Base-by-base conservation (phyloP, 2,888 invertebrate species). In the Torymus tubicola region DNA sequence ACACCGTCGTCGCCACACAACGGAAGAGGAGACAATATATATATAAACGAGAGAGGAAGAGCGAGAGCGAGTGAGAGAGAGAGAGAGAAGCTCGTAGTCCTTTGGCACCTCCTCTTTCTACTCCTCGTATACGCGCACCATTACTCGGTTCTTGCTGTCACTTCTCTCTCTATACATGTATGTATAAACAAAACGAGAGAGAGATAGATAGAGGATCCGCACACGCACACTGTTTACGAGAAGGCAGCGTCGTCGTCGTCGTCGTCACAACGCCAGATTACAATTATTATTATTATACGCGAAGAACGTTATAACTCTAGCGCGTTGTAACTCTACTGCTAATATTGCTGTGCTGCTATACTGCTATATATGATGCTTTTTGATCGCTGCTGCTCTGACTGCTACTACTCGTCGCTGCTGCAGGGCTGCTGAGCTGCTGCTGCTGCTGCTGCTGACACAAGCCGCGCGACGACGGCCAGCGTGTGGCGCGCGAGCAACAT, bases 251-350 rank as follows among this genome's bases (percentile, higher is more conserved):
- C 42, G 42, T 63, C 63, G 31, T n/a, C 42, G 42, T 42, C 42
- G 42, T 63, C 63, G 31, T n/a, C 63, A n/a, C 63, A 31, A 63
- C 24, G 24, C 24, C 31, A n/a, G 3, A 13, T 8, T 8, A 8
- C 8, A 3, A 13, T 8, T 8, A 8, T 8, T 8, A 42, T 42
- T 8, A 42, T 42, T 42, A 42, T 42, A 42, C 42, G 42, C 42
- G 42, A 42, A 42, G 42, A 42, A 21, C 21, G 42, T 8, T 42
- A 8, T n/a, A n/a, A n/a, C 42, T 42, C 42, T 8, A 8, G 42
- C 42, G 42, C 42, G 42, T 42, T 42, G 10, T 42, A 42, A 42
- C 42, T n/a, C n/a, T n/a, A n/a, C n/a, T 90, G 89, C 87, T 86
- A 83, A 84, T 89, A 87, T 90, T 69, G 74, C 77, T 69, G 31